phyloP scores from a whole-genome alignment of 2,888 invertebrate species.

The Drosophila sordidula region DNA sequence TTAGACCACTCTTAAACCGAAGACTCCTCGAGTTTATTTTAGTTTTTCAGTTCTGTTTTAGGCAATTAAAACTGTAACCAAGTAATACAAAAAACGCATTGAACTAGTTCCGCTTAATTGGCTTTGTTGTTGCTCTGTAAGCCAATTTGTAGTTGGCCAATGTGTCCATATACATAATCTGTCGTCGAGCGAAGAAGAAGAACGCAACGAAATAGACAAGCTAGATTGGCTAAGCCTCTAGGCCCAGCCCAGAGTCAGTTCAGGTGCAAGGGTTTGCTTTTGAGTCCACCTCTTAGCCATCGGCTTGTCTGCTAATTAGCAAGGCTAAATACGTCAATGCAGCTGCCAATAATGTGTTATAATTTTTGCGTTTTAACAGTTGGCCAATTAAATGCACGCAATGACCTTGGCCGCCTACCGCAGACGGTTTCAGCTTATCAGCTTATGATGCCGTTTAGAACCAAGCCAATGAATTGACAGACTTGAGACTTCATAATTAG shows the following conservation, averaged over 20 bases:
- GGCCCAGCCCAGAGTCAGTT: not conserved
- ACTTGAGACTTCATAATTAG: constrained; percentile 29
- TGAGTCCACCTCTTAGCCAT: constrained; percentile 3
- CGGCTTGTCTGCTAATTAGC: constrained; percentile 43
- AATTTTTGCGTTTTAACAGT: constrained; percentile 18
- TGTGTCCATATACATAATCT: constrained; percentile 18
- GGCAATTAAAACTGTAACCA: constrained; percentile 35
- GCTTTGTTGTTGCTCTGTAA: constrained; percentile 24
- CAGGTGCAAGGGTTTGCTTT: constrained; percentile 25
- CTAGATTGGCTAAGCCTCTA: not conserved
- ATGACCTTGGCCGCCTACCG: constrained; percentile 36
- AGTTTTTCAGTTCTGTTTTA: not conserved
- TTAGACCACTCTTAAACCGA: too few species aligned
- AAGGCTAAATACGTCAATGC: constrained; percentile 26
- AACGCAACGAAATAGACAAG: too few species aligned
- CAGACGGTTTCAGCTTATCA: constrained; percentile 17
- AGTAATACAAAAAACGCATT: constrained; percentile 26
- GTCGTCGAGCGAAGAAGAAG: constrained; percentile 12
- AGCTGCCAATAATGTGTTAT: constrained; percentile 42
- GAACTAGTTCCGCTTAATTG: constrained; percentile 68
- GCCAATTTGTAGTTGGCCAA: constrained; percentile 54
- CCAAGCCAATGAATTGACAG: constrained; percentile 16
- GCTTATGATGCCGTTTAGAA: constrained; percentile 19
- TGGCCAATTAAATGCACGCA: constrained; percentile 45
- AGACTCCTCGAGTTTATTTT: too few species aligned